These are phyloP conservation scores for Lamproptera curius DNA, from an alignment of 2,888 invertebrate genomes.

Conservation along the genomic window DNA sequence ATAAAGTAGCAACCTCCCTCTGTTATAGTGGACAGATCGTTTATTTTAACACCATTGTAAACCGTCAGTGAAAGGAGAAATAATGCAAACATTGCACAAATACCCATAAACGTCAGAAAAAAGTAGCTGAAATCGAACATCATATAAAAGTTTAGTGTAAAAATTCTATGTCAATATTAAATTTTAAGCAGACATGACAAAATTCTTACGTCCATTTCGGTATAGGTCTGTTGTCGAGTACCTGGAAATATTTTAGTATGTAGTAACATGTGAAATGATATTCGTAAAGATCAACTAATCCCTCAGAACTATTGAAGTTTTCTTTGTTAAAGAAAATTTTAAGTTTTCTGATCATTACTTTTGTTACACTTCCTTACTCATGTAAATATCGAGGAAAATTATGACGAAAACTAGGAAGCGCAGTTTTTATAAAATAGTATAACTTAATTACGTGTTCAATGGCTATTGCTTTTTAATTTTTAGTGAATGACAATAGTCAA, in stretches of 20 bases:
- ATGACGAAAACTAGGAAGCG: no score
- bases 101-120: constrained; percentile 23
- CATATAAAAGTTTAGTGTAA: no score
- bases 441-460: constrained; percentile 2
- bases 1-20: constrained; percentile 45
- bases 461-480: no score
- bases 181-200: neutral
- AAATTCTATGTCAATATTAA: no score
- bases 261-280: constrained; percentile 46
- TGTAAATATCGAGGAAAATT: no score
- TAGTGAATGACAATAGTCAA: no score
- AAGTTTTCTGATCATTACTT: constrained; percentile 35
- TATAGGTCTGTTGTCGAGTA: constrained; percentile 38
- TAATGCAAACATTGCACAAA: constrained; percentile 24
- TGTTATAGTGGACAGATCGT: constrained; percentile 34
- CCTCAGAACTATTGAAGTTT: constrained; percentile 35
- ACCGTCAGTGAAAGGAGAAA: no score
- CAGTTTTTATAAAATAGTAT: constrained; percentile 2
- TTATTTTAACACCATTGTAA: no score
- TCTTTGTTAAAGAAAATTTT: constrained; percentile 45
- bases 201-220: constrained; percentile 41
- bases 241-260: constrained; percentile 40
- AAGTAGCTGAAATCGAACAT: constrained; percentile 33
- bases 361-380: no score
- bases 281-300: no score